phyloP scores from a whole-genome alignment of 2,888 invertebrate genomes.

The Pyralis farinalis region DNA sequence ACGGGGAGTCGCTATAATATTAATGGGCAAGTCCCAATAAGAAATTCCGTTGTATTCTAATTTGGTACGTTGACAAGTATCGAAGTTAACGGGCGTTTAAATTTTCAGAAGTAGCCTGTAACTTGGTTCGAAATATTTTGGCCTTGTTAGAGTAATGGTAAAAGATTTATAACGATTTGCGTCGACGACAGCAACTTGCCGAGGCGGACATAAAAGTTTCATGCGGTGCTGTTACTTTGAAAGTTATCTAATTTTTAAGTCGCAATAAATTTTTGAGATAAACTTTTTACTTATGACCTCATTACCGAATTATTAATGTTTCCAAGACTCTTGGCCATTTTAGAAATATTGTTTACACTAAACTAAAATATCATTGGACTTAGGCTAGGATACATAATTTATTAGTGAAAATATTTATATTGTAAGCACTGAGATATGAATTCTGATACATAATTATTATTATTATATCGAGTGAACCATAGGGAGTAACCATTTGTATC shows the following conservation, averaged over 20 bases:
- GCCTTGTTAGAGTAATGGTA: conserved; percentile 40
- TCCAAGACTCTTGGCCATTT: background rate
- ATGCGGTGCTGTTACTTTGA: conserved; percentile 46
- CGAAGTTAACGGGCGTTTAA: conserved; percentile 36
- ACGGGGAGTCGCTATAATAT: too few species aligned
- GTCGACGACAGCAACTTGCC: conserved; percentile 43
- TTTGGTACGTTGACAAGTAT: conserved; percentile 14
- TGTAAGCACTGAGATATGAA: too few species aligned
- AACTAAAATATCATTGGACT: too few species aligned
- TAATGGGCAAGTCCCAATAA: too few species aligned
- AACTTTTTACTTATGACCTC: conserved; percentile 10
- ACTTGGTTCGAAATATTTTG: conserved; percentile 39
- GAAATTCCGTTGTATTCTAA: background rate
- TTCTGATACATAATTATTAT: too few species aligned
- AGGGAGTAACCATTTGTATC: too few species aligned
- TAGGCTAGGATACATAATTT: too few species aligned
- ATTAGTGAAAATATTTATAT: too few species aligned
- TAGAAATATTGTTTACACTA: background rate
- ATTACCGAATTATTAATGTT: conserved; percentile 1
- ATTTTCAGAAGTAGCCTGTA: conserved; percentile 28
- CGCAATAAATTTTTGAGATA: conserved; percentile 52
- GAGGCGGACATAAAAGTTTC: conserved; percentile 44
- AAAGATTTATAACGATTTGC: conserved; percentile 56
- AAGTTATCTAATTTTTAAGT: conserved; percentile 56
- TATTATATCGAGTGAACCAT: too few species aligned